These are phyloP conservation scores for Datnioides undecimradiatus DNA, from an alignment of 2,113 vertebrate genomes.

Conservation along the genomic window DNA sequence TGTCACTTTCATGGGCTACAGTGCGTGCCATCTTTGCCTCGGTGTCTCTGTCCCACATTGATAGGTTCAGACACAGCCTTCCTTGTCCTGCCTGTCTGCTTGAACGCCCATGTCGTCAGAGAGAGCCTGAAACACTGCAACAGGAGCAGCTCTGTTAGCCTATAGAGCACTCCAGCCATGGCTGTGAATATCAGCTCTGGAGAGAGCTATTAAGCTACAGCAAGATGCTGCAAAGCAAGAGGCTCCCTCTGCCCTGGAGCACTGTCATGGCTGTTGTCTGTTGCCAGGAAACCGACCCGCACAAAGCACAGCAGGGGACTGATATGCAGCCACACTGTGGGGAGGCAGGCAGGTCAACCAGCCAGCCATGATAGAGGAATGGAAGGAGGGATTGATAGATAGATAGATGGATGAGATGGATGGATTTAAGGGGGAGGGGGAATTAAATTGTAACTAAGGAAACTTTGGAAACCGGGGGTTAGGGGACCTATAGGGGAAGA, in stretches of 20 bases:
- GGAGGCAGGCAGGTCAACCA: constrained; percentile 66
- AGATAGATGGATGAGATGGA: constrained; percentile 20
- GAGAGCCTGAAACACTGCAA: constrained; percentile 13
- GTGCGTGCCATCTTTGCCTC: constrained; percentile 26
- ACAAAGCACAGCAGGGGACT: constrained; percentile 81
- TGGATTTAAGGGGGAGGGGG: constrained; percentile 10
- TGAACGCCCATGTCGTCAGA: constrained; percentile 48
- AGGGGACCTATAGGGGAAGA: background rate
- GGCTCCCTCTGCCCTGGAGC: constrained; percentile 58
- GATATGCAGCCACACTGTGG: constrained; percentile 82
- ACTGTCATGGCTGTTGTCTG: constrained; percentile 71
- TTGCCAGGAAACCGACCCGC: constrained; percentile 76
- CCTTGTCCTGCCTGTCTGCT: constrained; percentile 56
- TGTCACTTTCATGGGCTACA: constrained; percentile 70
- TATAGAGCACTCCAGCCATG: constrained; percentile 1
- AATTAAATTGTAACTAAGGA: constrained; percentile 22
- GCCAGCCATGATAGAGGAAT: constrained; percentile 31
- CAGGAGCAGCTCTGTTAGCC: constrained; percentile 36
- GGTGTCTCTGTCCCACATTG: constrained; percentile 12
- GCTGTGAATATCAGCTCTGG: constrained; percentile 16
- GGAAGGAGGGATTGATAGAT: constrained; percentile 36
- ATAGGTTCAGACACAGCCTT: constrained; percentile 13
- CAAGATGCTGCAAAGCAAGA: constrained; percentile 39
- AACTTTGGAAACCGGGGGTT: constrained; percentile 20
- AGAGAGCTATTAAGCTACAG: constrained; percentile 20